Percentiles rank a stretch among this genome's conserved stretches.
phyloP scores from a whole-genome alignment of 35 echinoderm and acorn worm species.

The Apostichopus japonicus region DNA sequence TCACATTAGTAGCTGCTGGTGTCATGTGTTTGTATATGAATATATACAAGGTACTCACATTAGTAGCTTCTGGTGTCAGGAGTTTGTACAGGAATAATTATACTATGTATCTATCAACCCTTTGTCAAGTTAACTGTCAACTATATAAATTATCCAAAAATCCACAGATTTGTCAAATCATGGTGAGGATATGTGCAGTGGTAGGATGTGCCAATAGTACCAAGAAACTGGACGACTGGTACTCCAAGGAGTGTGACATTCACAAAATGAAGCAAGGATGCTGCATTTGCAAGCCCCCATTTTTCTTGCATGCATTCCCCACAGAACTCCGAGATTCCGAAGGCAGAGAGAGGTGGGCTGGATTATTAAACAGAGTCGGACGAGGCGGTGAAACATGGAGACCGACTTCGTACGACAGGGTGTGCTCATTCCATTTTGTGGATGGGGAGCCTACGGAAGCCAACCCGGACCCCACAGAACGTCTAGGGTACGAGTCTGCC shows the following conservation, averaged over 20 bases:
- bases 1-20: no score
- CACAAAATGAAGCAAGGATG: conserved; percentile 46
- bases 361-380: conserved; percentile 3
- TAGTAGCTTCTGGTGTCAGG: no score
- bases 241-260: conserved; percentile 28
- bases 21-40: no score
- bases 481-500: conserved; percentile 33
- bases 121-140: no score
- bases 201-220: conserved; percentile 66
- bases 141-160: not conserved
- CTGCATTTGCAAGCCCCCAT: conserved; percentile 72
- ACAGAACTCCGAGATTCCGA: conserved; percentile 62
- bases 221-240: conserved; percentile 65
- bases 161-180: not conserved
- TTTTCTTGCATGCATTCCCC: conserved; percentile 67
- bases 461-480: conserved; percentile 27
- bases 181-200: conserved; percentile 59
- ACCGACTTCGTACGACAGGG: not conserved
- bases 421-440: conserved; percentile 1
- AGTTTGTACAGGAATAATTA: no score
- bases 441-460: conserved; percentile 9
- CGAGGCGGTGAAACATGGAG: not conserved
- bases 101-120: no score
- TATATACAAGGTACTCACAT: no score
- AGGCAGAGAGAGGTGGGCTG: conserved; percentile 53